Evolutionary conservation across 2,113 vertebrate species (phyloP), one percentile per base, ranked within the genome.

Genomic region (Caranx ignobilis): DNA sequence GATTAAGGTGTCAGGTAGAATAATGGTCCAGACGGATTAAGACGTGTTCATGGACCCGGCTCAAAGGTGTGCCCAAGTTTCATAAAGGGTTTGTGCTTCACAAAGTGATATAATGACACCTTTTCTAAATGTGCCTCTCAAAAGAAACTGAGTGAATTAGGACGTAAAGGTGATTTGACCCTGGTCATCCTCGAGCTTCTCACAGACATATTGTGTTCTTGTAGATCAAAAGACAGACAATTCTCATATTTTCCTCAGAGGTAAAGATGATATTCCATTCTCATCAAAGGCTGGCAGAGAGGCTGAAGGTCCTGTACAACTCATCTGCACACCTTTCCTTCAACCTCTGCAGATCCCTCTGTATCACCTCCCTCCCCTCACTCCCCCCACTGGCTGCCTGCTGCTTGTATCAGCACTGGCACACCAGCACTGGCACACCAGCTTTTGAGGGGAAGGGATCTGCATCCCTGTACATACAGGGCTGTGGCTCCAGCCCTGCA

Each of bases 1-100:
- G 92, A 93, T 93, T 93, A 91, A 91, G 77, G 77, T 92, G 91
- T 92, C 93, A 88, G 77, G 65, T 79, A 68, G 86, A 91, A 89
- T 91, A 91, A 91, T 87, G 66, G 76, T 86, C 77, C 80, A 77
- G 84, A 84, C 8, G 43, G 83, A 92, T 89, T 87, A 90, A 90
- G 56, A 72, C 37, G 18, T 16, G 37, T 59, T 81, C 2, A 34
- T 71, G 70, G 63, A 71, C 78, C 31, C 68, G 62, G 43, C 43
- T 80, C 68, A 81, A 73, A 76, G 70, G 77, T 70, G 43, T 11
- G 11, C 71, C 68, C 45, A 10, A 12, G 59, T 71, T 62, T 83
- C 57, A 55, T 57, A 68, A 79, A 55, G 45, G 37, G 50, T 81
- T 79, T 31, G 61, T 1, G 2, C 31, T 75, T 57, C 31, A 41